These are phyloP conservation scores for Ptyas mucosa DNA, from an alignment of 2,113 vertebrate species.

Conservation along the genomic window DNA sequence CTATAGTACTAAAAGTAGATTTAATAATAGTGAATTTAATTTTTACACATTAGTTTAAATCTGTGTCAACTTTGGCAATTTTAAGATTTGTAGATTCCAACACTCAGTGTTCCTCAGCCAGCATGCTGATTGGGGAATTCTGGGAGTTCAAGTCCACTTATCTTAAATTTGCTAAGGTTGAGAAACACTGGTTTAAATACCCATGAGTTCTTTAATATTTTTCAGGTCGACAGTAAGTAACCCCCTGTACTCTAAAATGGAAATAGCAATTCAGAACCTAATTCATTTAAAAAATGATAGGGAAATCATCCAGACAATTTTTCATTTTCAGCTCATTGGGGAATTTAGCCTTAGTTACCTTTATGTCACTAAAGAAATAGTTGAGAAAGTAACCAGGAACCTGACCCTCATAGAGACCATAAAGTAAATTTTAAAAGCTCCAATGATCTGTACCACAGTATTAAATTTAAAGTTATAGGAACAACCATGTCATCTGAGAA, in stretches of 20 bases:
- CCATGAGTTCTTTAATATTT: conserved; percentile 5
- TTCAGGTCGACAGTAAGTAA: not conserved
- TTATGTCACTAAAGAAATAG: not conserved
- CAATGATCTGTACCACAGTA: not conserved
- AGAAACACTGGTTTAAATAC: not conserved
- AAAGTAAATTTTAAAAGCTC: conserved; percentile 8
- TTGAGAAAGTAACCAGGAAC: not conserved
- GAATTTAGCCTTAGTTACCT: not conserved
- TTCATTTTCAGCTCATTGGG: not conserved
- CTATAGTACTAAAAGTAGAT: not conserved
- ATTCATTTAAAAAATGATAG: not conserved
- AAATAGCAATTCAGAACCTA: not conserved
- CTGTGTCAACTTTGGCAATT: not conserved
- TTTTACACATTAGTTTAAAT: not conserved
- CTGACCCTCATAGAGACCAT: not conserved
- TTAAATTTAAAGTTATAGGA: conserved; percentile 17
- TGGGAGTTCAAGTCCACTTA: not conserved
- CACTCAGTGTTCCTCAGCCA: not conserved
- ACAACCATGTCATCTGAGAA: not conserved
- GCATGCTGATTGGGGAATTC: not conserved
- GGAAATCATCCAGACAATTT: not conserved
- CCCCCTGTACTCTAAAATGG: not conserved
- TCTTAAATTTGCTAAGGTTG: not conserved
- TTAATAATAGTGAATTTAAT: not conserved
- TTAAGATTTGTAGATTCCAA: not conserved